phyloP scores from a whole-genome alignment of 2,113 vertebrate genomes.

The Paraplagusia blochii region DNA sequence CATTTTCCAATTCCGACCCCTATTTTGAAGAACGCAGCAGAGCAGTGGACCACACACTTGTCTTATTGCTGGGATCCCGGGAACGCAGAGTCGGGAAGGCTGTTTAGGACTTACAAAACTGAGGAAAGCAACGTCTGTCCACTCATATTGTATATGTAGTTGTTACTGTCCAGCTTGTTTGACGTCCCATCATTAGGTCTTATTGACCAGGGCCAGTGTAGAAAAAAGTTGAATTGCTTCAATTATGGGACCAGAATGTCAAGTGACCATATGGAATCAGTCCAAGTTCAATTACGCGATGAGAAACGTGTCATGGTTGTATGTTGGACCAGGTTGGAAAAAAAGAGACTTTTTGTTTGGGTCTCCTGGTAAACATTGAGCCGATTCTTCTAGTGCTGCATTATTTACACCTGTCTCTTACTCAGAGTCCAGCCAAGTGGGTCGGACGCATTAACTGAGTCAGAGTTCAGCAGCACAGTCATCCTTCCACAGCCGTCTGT shows the following conservation, averaged over 20 bases:
- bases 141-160: no score
- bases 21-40: constrained; percentile 38
- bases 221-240: no score
- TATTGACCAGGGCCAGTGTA: no score
- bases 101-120: background rate
- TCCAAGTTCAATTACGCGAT: no score
- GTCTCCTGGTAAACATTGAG: constrained; percentile 1
- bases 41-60: constrained; percentile 26
- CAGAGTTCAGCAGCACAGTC: constrained; percentile 18
- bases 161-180: no score
- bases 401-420: constrained; percentile 30
- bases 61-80: background rate
- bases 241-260: no score
- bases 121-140: no score
- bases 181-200: no score
- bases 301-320: no score
- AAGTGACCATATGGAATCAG: no score
- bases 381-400: constrained; percentile 9
- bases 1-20: constrained; percentile 27
- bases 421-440: constrained; percentile 4
- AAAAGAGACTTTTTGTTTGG: background rate
- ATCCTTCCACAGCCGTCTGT: constrained; percentile 9
- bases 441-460: constrained; percentile 6
- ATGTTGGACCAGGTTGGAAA: no score
- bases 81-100: background rate